Evolutionary conservation across 2,888 invertebrate species (phyloP).

Genomic region (Epiblema foenella): DNA sequence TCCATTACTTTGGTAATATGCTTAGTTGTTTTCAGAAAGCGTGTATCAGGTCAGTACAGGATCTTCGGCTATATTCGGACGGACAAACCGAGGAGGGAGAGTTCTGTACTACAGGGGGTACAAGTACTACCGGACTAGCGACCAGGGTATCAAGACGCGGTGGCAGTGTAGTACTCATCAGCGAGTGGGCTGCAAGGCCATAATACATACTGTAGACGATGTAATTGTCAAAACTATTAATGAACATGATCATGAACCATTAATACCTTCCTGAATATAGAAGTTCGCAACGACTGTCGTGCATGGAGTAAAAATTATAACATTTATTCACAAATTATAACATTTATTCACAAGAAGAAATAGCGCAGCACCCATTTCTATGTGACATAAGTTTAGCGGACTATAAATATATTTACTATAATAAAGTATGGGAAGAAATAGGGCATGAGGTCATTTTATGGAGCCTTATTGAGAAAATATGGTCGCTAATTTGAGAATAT

Average conservation of each 20-base stretch:
- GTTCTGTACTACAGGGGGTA: constrained; percentile 15
- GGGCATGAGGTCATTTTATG: too few species aligned
- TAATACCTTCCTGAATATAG: background rate
- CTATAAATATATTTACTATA: too few species aligned
- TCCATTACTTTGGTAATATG: background rate
- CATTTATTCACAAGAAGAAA: too few species aligned
- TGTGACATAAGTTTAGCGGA: too few species aligned
- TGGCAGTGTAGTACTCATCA: constrained; percentile 33
- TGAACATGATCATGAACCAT: constrained; percentile 44
- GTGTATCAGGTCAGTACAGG: background rate
- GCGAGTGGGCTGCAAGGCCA: constrained; percentile 40
- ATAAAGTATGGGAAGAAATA: too few species aligned
- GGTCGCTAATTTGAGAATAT: too few species aligned
- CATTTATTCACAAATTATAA: too few species aligned
- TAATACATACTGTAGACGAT: constrained; percentile 46
- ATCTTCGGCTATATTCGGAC: background rate
- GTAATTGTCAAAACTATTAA: constrained; percentile 45
- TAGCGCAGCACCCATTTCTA: too few species aligned
- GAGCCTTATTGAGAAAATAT: too few species aligned
- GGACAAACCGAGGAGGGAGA: constrained; percentile 12
- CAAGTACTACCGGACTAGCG: constrained; percentile 9
- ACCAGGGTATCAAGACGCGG: background rate
- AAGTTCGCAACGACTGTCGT: too few species aligned
- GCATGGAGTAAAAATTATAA: too few species aligned
- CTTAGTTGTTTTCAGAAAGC: background rate